Conservation (phyloP, 1,140 invertebrate species). For the Procambarus clarkii region DNA sequence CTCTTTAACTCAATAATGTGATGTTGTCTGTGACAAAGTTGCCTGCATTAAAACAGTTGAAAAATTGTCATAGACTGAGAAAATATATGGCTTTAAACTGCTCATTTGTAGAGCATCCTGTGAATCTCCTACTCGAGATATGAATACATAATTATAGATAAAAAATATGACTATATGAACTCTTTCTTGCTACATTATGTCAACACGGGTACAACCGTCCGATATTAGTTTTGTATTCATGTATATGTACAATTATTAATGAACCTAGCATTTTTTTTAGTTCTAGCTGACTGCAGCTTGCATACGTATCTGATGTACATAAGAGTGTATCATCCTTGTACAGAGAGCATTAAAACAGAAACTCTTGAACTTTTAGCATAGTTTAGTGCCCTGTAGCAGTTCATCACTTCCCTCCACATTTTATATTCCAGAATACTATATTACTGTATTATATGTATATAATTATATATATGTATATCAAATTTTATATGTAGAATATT, state of each 20-base stretch:
- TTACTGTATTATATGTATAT: conserved; percentile 63
- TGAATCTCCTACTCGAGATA: conserved; percentile 61
- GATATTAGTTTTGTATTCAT: conserved; percentile 69
- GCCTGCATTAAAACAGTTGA: conserved; percentile 32
- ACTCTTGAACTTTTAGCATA: conserved; percentile 27
- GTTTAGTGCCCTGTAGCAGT: conserved; percentile 37
- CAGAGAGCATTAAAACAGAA: conserved; percentile 49
- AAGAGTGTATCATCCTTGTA: conserved; percentile 36
- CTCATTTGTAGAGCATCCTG: conserved; percentile 59
- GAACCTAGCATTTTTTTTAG: conserved; percentile 31
- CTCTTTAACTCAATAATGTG: conserved; percentile 18
- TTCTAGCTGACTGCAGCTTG: conserved; percentile 60
- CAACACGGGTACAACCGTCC: conserved; percentile 68
- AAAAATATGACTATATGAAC: conserved; percentile 44
- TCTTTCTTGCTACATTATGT: conserved; percentile 60
- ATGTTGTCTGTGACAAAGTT: conserved; percentile 47
- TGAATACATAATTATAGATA: conserved; percentile 40
- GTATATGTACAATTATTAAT: conserved; percentile 63
- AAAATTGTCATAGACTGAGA: conserved; percentile 29
- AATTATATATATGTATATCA: conserved; percentile 55
- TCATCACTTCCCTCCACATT: conserved; percentile 36
- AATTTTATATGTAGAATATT: conserved; percentile 63
- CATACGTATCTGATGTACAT: conserved; percentile 46
- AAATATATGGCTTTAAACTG: conserved; percentile 61
- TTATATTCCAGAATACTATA: conserved; percentile 55